These are phyloP conservation scores for Cheilinus undulatus DNA, from an alignment of 2,113 vertebrate genomes.

Conservation along the genomic window DNA sequence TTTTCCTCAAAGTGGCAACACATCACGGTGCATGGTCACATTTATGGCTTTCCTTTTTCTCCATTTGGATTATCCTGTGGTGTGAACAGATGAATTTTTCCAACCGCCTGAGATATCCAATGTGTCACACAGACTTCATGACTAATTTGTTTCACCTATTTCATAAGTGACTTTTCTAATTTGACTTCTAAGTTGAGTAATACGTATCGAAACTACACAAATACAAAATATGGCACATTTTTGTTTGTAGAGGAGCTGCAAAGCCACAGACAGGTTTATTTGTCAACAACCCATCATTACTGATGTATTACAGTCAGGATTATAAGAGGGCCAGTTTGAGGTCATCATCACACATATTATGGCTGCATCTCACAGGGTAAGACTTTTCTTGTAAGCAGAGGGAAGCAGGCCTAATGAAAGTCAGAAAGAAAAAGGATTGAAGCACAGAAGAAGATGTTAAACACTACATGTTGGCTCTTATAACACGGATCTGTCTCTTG, in stretches of 20 bases:
- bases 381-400: not conserved
- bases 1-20: conserved; percentile 57
- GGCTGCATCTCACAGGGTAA: not conserved
- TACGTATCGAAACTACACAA: conserved; percentile 53
- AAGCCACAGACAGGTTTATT: conserved; percentile 8
- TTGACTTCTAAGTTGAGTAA: conserved; percentile 61
- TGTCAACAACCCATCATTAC: conserved; percentile 16
- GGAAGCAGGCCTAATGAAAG: conserved; percentile 3
- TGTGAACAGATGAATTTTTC: conserved; percentile 65
- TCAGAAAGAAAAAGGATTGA: too few relatives aligned
- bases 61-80: conserved; percentile 19
- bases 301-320: conserved; percentile 23
- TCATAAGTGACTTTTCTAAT: conserved; percentile 35
- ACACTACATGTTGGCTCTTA: conserved; percentile 25
- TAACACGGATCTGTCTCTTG: conserved; percentile 81
- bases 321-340: conserved; percentile 18
- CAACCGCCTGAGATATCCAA: conserved; percentile 32
- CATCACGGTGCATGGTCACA: conserved; percentile 79
- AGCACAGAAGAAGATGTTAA: too few relatives aligned
- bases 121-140: conserved; percentile 24
- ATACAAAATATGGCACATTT: conserved; percentile 36
- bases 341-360: conserved; percentile 25
- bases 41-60: conserved; percentile 63
- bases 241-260: conserved; percentile 1
- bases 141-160: conserved; percentile 50